phyloP scores from a whole-genome alignment of 2,797 vertebrate genomes.

The Leptoclinus maculatus region DNA sequence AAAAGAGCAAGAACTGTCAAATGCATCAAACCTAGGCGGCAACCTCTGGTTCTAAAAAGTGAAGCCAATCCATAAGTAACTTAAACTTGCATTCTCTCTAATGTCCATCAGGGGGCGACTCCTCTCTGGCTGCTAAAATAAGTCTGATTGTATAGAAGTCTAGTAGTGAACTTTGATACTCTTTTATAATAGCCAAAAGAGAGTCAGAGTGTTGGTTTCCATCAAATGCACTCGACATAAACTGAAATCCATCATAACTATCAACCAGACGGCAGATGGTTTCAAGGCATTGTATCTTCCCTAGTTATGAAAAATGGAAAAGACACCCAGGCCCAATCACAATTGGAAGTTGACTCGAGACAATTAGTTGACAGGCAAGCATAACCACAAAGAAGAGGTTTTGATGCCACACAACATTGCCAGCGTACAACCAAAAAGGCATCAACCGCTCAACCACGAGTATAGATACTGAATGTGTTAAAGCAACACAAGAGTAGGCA shows the following conservation, averaged over 20 bases:
- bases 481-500: neutral
- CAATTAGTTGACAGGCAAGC: neutral
- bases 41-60: too few species aligned
- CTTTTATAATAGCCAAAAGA: too few species aligned
- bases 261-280: too few species aligned
- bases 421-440: conserved; percentile 20
- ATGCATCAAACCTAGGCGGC: neutral
- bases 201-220: too few species aligned
- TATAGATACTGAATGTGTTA: neutral
- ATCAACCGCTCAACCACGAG: neutral
- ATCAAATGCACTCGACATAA: too few species aligned
- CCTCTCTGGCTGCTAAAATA: too few species aligned
- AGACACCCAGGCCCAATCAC: neutral
- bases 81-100: too few species aligned
- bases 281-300: neutral
- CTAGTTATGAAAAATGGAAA: neutral
- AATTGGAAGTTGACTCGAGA: neutral
- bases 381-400: neutral
- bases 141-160: too few species aligned
- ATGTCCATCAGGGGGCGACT: too few species aligned
- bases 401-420: neutral
- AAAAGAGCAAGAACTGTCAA: neutral
- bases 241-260: too few species aligned
- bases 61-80: too few species aligned
- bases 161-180: too few species aligned